phyloP scores from a whole-genome alignment of 2,797 vertebrate genomes.

The Pipistrellus nathusii region DNA sequence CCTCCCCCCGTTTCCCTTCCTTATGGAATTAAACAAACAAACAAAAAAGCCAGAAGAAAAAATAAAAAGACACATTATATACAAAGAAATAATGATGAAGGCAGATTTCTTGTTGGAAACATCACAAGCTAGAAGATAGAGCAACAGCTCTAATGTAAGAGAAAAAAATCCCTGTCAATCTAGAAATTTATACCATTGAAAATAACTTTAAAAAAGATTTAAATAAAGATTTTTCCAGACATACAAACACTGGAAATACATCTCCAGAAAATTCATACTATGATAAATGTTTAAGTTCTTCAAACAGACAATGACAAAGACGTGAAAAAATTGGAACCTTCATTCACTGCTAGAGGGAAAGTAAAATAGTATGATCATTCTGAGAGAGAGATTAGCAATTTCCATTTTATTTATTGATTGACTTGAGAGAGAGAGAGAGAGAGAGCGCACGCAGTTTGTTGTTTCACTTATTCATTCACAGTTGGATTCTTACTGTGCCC shows the following conservation, averaged over 20 bases:
- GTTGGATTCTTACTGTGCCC: background rate
- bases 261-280: background rate
- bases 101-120: background rate
- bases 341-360: background rate
- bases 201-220: background rate
- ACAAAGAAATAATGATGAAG: conserved; percentile 34
- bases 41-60: background rate
- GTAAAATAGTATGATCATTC: background rate
- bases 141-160: background rate
- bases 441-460: background rate
- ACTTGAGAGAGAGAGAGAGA: background rate
- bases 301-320: background rate
- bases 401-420: background rate
- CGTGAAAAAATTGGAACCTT: background rate
- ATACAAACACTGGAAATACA: background rate
- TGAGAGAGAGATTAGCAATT: background rate
- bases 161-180: background rate
- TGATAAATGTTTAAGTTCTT: conserved; percentile 40
- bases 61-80: background rate
- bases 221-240: background rate
- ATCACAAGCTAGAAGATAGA: background rate
- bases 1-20: too few species aligned
- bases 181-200: background rate
- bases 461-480: background rate
- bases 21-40: too few species aligned